Evolutionary conservation across 2,113 vertebrate species (phyloP).

Genomic region (Coracopsis vasa): DNA sequence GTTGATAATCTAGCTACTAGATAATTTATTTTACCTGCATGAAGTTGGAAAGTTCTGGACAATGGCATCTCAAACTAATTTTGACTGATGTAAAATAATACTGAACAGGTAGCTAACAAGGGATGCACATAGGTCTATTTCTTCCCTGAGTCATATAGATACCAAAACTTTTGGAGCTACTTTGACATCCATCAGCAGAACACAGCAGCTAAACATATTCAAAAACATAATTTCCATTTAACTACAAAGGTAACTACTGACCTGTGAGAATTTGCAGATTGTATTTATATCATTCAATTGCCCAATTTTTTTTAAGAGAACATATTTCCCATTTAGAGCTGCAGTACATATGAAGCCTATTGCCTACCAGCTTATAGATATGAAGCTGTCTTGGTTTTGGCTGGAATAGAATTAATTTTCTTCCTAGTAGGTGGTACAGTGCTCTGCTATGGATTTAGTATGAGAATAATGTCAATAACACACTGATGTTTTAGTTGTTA

Average conservation of each 20-base stretch:
- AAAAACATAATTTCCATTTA: neutral
- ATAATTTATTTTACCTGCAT: neutral
- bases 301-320: neutral
- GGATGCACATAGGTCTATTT: neutral
- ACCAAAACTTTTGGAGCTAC: neutral
- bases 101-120: neutral
- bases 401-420: neutral
- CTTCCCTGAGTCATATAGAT: neutral
- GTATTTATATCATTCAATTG: neutral
- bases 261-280: neutral
- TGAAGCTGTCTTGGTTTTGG: neutral
- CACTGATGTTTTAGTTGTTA: neutral
- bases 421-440: neutral
- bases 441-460: neutral
- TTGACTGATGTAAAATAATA: neutral
- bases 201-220: neutral
- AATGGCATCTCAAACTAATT: neutral
- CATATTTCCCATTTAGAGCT: neutral
- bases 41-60: neutral
- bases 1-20: neutral
- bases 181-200: neutral
- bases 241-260: neutral
- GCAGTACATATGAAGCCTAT: neutral
- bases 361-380: slow-evolving; percentile 18
- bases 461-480: neutral